phyloP scores from a whole-genome alignment of 92 coral and sea anemone genomes.

The Epizoanthus fatuus region DNA sequence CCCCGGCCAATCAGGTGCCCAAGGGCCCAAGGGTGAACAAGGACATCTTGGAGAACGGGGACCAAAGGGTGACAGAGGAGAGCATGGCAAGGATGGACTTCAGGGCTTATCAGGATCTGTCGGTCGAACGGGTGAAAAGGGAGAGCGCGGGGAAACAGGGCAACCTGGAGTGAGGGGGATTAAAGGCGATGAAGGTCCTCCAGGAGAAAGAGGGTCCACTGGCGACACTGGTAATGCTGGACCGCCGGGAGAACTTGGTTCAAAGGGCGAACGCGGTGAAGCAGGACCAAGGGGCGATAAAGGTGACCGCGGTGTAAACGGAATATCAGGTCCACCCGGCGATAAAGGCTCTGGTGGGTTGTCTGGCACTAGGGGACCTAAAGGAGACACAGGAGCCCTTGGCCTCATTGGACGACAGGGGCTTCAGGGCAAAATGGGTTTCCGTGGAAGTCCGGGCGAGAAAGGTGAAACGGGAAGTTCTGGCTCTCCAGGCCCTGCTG shows the following conservation, averaged over 20 bases:
- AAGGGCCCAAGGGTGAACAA: slow-evolving; percentile 8
- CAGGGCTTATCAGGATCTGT: background rate
- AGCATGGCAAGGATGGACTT: slow-evolving; percentile 12
- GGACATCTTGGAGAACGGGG: slow-evolving; percentile 30
- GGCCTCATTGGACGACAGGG: background rate
- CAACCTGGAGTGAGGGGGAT: background rate
- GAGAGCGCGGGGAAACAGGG: background rate
- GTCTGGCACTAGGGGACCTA: background rate
- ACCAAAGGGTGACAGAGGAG: slow-evolving; percentile 26
- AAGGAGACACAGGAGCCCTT: background rate
- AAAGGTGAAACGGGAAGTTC: background rate
- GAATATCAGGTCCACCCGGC: background rate
- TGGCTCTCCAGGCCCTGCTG: background rate
- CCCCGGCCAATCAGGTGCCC: background rate
- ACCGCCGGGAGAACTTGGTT: background rate
- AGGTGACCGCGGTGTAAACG: background rate
- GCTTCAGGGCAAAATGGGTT: background rate
- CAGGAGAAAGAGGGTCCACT: background rate
- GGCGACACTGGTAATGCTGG: slow-evolving; percentile 1
- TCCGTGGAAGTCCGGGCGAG: background rate
- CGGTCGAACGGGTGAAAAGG: slow-evolving; percentile 10
- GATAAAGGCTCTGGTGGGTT: background rate
- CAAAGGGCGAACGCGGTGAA: slow-evolving; percentile 10
- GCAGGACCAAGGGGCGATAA: slow-evolving; percentile 1
- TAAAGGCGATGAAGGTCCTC: slow-evolving; percentile 20